Evolutionary conservation across 2,113 vertebrate genomes (phyloP).

Genomic region (Chaetodon trifascialis): DNA sequence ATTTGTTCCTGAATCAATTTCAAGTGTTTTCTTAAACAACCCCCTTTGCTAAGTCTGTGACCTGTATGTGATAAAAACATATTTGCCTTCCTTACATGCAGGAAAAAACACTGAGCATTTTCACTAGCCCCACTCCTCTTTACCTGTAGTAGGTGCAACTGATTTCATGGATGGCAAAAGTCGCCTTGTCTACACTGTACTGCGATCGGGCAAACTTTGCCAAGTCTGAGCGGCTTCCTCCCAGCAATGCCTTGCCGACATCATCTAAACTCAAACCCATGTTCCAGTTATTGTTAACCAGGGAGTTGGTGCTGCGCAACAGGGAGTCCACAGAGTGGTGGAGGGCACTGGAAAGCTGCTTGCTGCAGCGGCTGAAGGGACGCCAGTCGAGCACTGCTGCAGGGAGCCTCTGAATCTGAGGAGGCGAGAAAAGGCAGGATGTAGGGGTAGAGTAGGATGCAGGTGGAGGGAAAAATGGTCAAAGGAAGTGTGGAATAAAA

Average conservation of each 20-base stretch:
- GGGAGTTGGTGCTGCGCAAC: constrained; percentile 78
- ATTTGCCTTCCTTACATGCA: not conserved
- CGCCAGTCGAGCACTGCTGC: constrained; percentile 83
- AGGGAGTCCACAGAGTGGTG: constrained; percentile 84
- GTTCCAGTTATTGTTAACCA: constrained; percentile 82
- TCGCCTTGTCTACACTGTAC: constrained; percentile 83
- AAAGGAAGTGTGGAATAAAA: not conserved
- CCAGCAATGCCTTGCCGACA: constrained; percentile 71
- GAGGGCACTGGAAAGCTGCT: constrained; percentile 81
- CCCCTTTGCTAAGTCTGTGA: not conserved
- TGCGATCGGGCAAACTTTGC: constrained; percentile 82
- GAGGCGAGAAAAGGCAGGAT: constrained; percentile 20
- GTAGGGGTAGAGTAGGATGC: not conserved
- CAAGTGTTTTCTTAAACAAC: no score
- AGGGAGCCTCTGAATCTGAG: constrained; percentile 80
- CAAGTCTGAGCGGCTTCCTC: constrained; percentile 82
- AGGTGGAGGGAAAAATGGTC: constrained; percentile 8
- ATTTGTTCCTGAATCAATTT: not conserved
- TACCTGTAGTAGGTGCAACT: constrained; percentile 86
- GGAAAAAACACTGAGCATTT: no score
- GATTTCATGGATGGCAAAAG: constrained; percentile 84
- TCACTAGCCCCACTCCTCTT: not conserved
- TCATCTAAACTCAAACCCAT: constrained; percentile 73
- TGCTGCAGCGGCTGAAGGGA: constrained; percentile 79
- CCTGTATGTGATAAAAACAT: not conserved